phyloP scores from a whole-genome alignment of 2,797 vertebrate genomes.

The Bufotes viridis region DNA sequence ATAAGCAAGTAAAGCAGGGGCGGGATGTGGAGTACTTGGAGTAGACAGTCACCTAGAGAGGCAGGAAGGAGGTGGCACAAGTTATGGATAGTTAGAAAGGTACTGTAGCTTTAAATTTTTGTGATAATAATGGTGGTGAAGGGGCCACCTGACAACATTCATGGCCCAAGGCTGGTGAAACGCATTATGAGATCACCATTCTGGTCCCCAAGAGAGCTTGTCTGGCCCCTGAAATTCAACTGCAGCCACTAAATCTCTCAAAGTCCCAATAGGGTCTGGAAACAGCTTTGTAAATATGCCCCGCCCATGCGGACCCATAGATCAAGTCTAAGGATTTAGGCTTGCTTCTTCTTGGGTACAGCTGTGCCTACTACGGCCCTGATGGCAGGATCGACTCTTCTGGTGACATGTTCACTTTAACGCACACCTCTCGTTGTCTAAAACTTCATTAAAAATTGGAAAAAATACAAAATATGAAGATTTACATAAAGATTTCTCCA shows the following conservation, averaged over 20 bases:
- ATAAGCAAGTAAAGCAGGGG: too few species aligned
- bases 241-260: neutral
- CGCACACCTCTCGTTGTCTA: neutral
- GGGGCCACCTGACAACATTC: too few species aligned
- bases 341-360: neutral
- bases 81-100: too few species aligned
- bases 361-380: neutral
- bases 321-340: neutral
- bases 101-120: too few species aligned
- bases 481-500: conserved; percentile 34
- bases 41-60: too few species aligned
- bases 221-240: neutral
- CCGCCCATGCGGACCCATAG: too few species aligned
- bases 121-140: too few species aligned
- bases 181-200: neutral
- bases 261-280: neutral
- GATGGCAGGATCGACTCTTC: neutral
- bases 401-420: neutral
- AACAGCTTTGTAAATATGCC: neutral
- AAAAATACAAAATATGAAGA: neutral
- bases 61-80: too few species aligned
- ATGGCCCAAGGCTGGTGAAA: neutral
- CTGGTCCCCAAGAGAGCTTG: neutral
- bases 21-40: too few species aligned
- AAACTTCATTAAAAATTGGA: conserved; percentile 38